These are phyloP conservation scores for Brachypodius melanocephalos DNA, from an alignment of 2,113 vertebrate species.

Conservation along the genomic window DNA sequence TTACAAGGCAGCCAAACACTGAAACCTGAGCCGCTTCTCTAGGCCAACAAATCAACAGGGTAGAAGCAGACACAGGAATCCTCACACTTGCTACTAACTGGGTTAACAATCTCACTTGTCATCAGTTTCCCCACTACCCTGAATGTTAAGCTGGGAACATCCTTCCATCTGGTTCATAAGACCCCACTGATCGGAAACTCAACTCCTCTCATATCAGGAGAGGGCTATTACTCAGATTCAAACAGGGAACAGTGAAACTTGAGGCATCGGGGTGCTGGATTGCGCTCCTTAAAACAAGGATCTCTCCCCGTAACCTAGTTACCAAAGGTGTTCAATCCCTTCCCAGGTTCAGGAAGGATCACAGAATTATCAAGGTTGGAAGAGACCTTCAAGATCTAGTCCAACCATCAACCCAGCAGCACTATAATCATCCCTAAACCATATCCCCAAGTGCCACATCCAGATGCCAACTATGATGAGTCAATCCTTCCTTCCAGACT, in stretches of 20 bases:
- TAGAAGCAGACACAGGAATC: neutral
- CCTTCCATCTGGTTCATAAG: neutral
- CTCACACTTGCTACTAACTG: neutral
- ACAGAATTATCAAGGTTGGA: neutral
- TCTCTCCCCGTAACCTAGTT: neutral
- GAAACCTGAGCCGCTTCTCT: neutral
- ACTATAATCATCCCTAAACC: neutral
- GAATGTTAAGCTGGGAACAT: neutral
- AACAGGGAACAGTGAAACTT: neutral
- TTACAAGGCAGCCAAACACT: neutral
- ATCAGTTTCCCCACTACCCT: neutral
- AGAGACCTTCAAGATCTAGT: neutral
- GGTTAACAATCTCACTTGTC: neutral
- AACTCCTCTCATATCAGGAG: neutral
- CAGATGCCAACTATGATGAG: neutral
- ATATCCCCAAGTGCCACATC: neutral
- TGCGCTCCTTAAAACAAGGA: neutral
- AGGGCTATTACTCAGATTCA: neutral
- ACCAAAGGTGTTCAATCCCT: neutral
- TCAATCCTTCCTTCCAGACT: neutral
- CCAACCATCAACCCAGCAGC: neutral
- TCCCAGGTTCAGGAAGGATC: neutral
- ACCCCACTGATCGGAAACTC: neutral
- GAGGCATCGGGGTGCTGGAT: neutral
- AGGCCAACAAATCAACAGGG: neutral